Evolutionary conservation across 2,113 vertebrate genomes (phyloP).

Genomic region (Lampris incognitus): DNA sequence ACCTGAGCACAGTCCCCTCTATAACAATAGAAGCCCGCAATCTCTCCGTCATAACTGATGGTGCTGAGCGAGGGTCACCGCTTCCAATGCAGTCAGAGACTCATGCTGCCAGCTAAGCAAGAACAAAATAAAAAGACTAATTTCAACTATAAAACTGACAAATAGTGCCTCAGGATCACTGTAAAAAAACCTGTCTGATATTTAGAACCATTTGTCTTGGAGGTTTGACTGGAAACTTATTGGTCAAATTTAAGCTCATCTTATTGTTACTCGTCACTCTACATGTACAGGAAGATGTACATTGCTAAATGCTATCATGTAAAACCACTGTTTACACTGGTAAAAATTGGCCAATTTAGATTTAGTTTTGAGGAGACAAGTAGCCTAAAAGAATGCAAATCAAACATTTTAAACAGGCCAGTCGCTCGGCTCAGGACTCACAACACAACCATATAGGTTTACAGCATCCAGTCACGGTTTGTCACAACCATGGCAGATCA

Average conservation of each 20-base stretch:
- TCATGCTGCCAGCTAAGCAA: slow-evolving; percentile 75
- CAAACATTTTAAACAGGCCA: slow-evolving; percentile 47
- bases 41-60: slow-evolving; percentile 41
- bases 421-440: slow-evolving; percentile 29
- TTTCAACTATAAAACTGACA: slow-evolving; percentile 62
- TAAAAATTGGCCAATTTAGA: slow-evolving; percentile 37
- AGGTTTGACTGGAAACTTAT: slow-evolving; percentile 53
- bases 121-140: slow-evolving; percentile 72
- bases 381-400: slow-evolving; percentile 34
- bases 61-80: slow-evolving; percentile 47
- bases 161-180: slow-evolving; percentile 76
- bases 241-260: slow-evolving; percentile 33
- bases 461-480: slow-evolving; percentile 10
- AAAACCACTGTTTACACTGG: slow-evolving; percentile 46
- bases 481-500: slow-evolving; percentile 11
- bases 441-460: slow-evolving; percentile 13
- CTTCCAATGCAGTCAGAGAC: slow-evolving; percentile 66
- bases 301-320: slow-evolving; percentile 39
- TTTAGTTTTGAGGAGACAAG: slow-evolving; percentile 6
- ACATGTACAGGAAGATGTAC: slow-evolving; percentile 27
- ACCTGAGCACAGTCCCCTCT: slow-evolving; percentile 34
- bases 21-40: slow-evolving; percentile 64
- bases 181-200: slow-evolving; percentile 62
- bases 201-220: slow-evolving; percentile 57
- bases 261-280: slow-evolving; percentile 37